A percentile compares a stretch with the other conserved stretches of the same genome.
Conservation (phyloP, 2,797 vertebrate species). For the Ambastaia sidthimunki region DNA sequence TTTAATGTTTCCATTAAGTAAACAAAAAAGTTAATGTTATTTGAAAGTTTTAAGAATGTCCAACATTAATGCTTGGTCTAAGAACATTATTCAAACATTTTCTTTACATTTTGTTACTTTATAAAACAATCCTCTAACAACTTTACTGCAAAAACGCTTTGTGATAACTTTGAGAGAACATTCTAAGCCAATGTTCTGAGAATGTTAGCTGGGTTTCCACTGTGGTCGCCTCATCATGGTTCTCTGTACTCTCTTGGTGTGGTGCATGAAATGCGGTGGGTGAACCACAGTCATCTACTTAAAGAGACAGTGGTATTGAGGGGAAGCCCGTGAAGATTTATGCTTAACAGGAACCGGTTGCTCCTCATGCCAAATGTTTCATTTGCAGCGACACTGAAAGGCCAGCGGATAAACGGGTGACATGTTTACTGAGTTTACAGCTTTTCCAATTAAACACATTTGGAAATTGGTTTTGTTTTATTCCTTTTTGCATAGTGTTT, state of each 20-base stretch:
- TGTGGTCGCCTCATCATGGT: constrained; percentile 46
- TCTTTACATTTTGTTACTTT: no score
- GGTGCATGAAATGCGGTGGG: constrained; percentile 44
- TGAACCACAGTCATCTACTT: constrained; percentile 49
- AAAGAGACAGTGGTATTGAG: constrained; percentile 39
- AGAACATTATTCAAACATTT: no score
- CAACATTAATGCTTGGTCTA: no score
- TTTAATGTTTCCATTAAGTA: no score
- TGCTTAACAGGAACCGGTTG: constrained; percentile 47
- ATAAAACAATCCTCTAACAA: no score
- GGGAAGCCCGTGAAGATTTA: constrained; percentile 40
- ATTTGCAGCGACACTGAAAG: constrained; percentile 26
- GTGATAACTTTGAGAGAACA: no score
- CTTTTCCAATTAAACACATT: constrained; percentile 38
- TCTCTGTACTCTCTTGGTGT: constrained; percentile 25
- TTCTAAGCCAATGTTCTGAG: no score
- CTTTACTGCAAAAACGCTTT: no score
- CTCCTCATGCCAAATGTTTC: constrained; percentile 26
- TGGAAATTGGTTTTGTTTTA: constrained; percentile 37
- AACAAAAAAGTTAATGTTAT: no score
- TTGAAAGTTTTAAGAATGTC: no score
- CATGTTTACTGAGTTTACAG: constrained; percentile 30
- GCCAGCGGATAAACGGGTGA: constrained; percentile 36
- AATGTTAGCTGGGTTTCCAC: constrained; percentile 4
- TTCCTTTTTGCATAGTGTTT: not conserved